Evolutionary conservation across 1,140 invertebrate species (phyloP), one percentile per base, ranked within the genome.

Genomic region (Dendrolimus kikuchii): DNA sequence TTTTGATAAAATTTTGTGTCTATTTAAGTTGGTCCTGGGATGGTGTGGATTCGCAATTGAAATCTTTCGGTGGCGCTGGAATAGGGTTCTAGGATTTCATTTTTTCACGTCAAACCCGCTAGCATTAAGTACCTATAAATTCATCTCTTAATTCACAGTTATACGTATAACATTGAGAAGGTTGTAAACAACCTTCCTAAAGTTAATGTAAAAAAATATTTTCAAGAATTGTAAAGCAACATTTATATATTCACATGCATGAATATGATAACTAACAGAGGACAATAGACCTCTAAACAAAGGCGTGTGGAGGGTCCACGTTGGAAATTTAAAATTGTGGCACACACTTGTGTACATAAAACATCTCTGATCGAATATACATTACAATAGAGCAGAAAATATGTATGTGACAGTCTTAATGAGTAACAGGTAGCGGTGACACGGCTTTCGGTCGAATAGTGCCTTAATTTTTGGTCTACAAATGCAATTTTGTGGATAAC

Each of bases 311-410:
- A 40, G 53, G 57, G 56, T 64, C 64, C 65, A 64, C 63, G 67
- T 65, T 64, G 51, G 62, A 67, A 69, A 77, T 57, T 65, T 72
- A 77, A 71, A 71, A 71, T 65, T 68, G 64, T 64, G 49, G 51
- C 56, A 58, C 59, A 71, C 80, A 83, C 78, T 81, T 83, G 80
- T 79, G 78, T 80, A 81, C 78, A 86, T 64, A 55, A 58, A 49
- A 51, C 61, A 66, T 70, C 63, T 81, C 81, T 85, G 76, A 85
- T 85, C 77, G 68, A 72, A 85, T 85, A 85, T 85, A 66, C 81
- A 83, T 86, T 65, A 86, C 81, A 86, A 86, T 74, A 70, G 78
- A 46, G 53, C 62, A 68, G 62, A 75, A 72, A 62, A 66, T 23
- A 64, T 80, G 68, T 64, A 68, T 74, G 81, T 77, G 71, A 80